These are phyloP conservation scores for Sylvia atricapilla DNA, from an alignment of 2,113 vertebrate species.

Conservation along the genomic window DNA sequence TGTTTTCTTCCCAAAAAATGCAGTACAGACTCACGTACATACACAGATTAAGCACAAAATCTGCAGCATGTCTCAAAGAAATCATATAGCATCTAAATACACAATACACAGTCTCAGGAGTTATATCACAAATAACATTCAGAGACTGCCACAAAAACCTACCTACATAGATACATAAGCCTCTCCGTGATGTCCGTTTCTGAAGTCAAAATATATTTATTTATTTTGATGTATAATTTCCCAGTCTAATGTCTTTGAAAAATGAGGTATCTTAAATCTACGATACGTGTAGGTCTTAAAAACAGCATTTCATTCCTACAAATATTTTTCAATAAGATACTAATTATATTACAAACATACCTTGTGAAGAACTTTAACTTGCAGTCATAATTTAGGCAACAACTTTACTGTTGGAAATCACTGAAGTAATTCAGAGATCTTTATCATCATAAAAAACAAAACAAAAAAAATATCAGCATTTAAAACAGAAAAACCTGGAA, in stretches of 20 bases:
- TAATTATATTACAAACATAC: not conserved
- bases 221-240: not conserved
- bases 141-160: not conserved
- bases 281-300: fast-evolving
- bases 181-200: not conserved
- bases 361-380: not conserved
- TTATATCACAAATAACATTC: not conserved
- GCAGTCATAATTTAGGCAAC: not conserved
- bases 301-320: not conserved
- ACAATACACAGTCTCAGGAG: not conserved
- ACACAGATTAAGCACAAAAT: not conserved
- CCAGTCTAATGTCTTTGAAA: not conserved
- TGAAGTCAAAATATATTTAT: not conserved
- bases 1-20: not conserved
- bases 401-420: not conserved
- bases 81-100: not conserved
- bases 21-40: not conserved
- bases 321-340: not conserved
- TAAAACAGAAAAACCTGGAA: not conserved
- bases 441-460: not conserved
- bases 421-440: not conserved
- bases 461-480: not conserved
- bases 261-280: not conserved
- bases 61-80: not conserved
- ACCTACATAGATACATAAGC: not conserved